Percentiles rank a stretch among this genome's conserved stretches.
Evolutionary conservation across 1,140 invertebrate genomes (phyloP).

Genomic region (Pogonus chalceus): DNA sequence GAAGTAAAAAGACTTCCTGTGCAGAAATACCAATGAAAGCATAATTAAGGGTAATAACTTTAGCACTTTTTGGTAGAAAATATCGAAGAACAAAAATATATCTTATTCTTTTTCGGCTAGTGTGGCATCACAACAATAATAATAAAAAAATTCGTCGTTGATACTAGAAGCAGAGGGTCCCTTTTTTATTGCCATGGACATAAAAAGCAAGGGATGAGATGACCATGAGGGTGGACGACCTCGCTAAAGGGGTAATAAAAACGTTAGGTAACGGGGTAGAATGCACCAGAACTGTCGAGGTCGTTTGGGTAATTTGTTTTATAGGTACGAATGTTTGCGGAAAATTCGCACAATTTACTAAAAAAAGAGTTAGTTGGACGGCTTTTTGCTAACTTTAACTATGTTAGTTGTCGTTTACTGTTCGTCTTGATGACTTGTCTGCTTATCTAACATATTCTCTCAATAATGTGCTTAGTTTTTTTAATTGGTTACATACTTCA

Average conservation of each 20-base stretch:
- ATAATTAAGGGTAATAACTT: no score
- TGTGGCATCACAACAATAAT: not conserved
- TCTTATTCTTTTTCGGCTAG: not conserved
- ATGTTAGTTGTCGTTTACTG: not conserved
- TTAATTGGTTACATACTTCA: not conserved
- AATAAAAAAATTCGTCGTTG: not conserved
- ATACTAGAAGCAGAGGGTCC: not conserved
- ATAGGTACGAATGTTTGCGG: constrained; percentile 1
- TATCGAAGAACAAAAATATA: no score
- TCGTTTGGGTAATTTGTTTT: not conserved
- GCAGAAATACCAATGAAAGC: no score
- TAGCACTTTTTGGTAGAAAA: no score
- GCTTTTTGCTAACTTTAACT: not conserved
- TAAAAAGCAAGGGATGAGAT: not conserved
- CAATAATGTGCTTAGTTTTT: not conserved
- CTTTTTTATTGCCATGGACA: not conserved
- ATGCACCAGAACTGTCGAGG: not conserved
- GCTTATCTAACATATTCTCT: no score
- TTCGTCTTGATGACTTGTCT: not conserved
- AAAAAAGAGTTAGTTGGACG: not conserved
- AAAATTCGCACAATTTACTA: not conserved
- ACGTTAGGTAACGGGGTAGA: constrained; percentile 1
- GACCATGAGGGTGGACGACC: not conserved
- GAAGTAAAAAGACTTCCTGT: no score
- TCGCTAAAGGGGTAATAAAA: constrained; percentile 5